These are phyloP conservation scores for Entomobrya multifasciata DNA, from an alignment of 2,888 invertebrate species.

Conservation along the genomic window DNA sequence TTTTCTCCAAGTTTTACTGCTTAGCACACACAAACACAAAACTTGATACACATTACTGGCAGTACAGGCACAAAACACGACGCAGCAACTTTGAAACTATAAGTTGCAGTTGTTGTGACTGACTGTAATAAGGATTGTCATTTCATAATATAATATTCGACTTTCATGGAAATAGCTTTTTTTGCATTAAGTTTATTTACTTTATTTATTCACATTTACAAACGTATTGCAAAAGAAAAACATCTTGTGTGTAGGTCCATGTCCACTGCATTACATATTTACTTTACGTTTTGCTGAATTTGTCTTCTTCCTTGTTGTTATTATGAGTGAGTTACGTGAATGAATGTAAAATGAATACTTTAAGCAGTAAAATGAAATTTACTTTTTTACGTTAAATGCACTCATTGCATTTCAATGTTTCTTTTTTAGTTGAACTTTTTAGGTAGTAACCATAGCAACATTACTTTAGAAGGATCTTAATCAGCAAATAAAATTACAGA, in stretches of 20 bases:
- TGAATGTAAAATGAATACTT: not conserved
- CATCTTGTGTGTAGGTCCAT: too few species aligned
- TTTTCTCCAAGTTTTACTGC: not conserved
- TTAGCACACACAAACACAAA: not conserved
- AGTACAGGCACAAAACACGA: not conserved
- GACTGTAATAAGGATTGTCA: slow-evolving; percentile 64
- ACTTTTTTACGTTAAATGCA: not conserved
- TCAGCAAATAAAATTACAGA: not conserved
- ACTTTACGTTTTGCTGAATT: too few species aligned
- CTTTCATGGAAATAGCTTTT: slow-evolving; percentile 1
- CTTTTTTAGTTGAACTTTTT: not conserved
- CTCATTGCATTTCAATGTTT: not conserved
- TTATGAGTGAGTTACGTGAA: not conserved
- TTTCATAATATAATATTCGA: slow-evolving; percentile 35
- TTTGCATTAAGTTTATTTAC: slow-evolving; percentile 34
- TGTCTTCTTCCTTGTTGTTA: too few species aligned
- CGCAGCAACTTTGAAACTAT: not conserved
- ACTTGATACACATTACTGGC: not conserved
- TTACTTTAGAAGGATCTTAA: not conserved
- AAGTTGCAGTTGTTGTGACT: slow-evolving; percentile 49
- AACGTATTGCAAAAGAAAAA: too few species aligned
- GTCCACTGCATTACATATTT: too few species aligned
- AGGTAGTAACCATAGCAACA: too few species aligned
- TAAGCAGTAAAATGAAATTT: slow-evolving; percentile 22
- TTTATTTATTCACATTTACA: slow-evolving; percentile 20